A percentile compares a stretch with the other conserved stretches of the same genome.
phyloP scores from a whole-genome alignment of 1,140 invertebrate species.

The Drosophila oshimai region DNA sequence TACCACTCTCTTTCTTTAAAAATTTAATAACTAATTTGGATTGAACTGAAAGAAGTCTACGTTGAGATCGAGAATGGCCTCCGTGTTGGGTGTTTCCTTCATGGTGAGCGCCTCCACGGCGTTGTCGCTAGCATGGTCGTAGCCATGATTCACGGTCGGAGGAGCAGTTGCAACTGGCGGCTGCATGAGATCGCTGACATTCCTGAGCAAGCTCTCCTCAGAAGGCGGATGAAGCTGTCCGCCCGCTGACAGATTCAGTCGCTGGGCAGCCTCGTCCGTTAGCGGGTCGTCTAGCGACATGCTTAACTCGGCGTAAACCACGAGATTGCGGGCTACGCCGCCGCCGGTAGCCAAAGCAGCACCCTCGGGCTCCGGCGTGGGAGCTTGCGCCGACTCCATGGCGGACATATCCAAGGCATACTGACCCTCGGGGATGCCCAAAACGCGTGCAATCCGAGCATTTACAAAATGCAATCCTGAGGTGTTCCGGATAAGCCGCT shows the following conservation, averaged over 20 bases:
- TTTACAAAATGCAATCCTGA: conserved; percentile 76
- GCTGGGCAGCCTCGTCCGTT: conserved; percentile 78
- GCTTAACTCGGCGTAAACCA: conserved; percentile 70
- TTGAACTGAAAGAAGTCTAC: conserved; percentile 81
- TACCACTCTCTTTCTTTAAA: background rate
- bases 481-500: conserved; percentile 75
- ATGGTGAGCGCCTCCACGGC: conserved; percentile 77
- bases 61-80: conserved; percentile 66
- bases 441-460: conserved; percentile 57
- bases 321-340: conserved; percentile 45
- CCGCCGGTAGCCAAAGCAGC: conserved; percentile 5
- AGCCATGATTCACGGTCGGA: conserved; percentile 52
- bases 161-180: conserved; percentile 55
- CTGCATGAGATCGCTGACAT: conserved; percentile 74
- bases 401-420: conserved; percentile 78
- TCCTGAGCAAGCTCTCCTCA: conserved; percentile 73
- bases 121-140: conserved; percentile 80
- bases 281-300: conserved; percentile 78
- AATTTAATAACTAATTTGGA: conserved; percentile 42
- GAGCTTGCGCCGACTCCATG: conserved; percentile 66
- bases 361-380: conserved; percentile 52
- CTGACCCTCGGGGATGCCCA: conserved; percentile 79
- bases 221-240: conserved; percentile 75
- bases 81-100: conserved; percentile 59
- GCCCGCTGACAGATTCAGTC: conserved; percentile 73